Conservation (phyloP, 1,140 invertebrate species). For the Drosophila parabipectinata region DNA sequence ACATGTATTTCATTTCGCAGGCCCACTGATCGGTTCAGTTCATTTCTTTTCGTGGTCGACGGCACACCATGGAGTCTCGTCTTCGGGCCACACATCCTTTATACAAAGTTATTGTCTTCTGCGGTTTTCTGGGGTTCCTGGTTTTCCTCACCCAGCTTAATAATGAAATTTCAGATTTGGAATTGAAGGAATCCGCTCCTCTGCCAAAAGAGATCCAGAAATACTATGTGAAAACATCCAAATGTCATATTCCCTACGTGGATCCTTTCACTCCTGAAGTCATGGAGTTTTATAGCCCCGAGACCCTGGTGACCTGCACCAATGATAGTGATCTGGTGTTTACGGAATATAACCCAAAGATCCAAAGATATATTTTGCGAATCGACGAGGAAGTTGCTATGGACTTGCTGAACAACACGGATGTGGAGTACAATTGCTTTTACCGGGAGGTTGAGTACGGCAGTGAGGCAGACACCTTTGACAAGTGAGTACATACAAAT, state of each 20-base stretch:
- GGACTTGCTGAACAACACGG: constrained; percentile 31
- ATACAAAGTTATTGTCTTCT: too few relatives aligned
- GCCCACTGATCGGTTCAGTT: too few relatives aligned
- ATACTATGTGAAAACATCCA: constrained; percentile 16
- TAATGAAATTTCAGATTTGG: too few relatives aligned
- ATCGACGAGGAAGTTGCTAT: constrained; percentile 67
- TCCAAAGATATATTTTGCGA: constrained; percentile 53
- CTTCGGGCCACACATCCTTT: too few relatives aligned
- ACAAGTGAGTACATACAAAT: constrained; percentile 8
- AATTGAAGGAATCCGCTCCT: too few relatives aligned
- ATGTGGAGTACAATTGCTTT: constrained; percentile 34
- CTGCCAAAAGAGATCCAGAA: too few relatives aligned
- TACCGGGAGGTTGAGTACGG: constrained; percentile 33
- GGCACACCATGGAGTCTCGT: too few relatives aligned
- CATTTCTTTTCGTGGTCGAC: too few relatives aligned
- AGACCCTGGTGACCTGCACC: constrained; percentile 86
- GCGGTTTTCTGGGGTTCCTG: too few relatives aligned
- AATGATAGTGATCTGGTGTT: constrained; percentile 83
- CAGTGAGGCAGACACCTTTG: constrained; percentile 14
- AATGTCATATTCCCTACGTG: constrained; percentile 81
- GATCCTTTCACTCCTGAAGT: constrained; percentile 88
- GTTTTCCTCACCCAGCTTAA: too few relatives aligned
- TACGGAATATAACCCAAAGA: constrained; percentile 59
- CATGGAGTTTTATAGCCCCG: constrained; percentile 85
- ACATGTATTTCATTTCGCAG: too few relatives aligned